Percentiles rank a stretch among this genome's conserved stretches.
Conservation (phyloP, 2,113 vertebrate genomes). For the Dicrurus megarhynchus region DNA sequence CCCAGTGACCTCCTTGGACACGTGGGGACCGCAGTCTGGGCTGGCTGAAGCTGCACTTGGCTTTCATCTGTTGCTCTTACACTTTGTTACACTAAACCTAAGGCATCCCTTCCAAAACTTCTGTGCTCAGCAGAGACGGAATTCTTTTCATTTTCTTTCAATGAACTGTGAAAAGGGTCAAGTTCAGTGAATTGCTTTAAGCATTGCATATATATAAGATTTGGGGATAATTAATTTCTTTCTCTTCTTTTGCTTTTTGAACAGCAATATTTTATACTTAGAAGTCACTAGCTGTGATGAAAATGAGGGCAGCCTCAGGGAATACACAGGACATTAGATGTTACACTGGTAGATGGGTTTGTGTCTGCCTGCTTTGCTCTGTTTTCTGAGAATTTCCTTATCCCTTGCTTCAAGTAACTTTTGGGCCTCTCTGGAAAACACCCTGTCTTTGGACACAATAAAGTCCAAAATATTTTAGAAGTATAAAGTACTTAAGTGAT, state of each 20-base stretch:
- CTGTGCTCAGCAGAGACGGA: neutral
- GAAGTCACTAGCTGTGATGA: neutral
- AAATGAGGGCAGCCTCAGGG: neutral
- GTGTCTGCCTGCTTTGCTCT: neutral
- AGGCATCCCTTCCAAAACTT: neutral
- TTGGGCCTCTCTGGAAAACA: rapidly evolving
- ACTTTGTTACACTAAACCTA: neutral
- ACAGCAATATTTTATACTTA: neutral
- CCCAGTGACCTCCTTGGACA: neutral
- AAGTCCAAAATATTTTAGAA: neutral
- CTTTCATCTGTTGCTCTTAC: neutral
- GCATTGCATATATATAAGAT: neutral
- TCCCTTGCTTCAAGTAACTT: neutral
- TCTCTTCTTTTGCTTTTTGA: neutral
- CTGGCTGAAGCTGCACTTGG: neutral
- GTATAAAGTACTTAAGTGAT: neutral
- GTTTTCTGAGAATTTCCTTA: neutral
- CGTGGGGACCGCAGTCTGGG: rapidly evolving
- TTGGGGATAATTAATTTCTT: neutral
- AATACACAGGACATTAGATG: neutral
- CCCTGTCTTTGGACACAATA: neutral
- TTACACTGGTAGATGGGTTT: neutral
- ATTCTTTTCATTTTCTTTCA: neutral
- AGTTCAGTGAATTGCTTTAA: neutral
- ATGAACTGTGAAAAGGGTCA: neutral